Base-by-base conservation (phyloP, 2,888 invertebrate species). In the Limnephilus lunatus region DNA sequence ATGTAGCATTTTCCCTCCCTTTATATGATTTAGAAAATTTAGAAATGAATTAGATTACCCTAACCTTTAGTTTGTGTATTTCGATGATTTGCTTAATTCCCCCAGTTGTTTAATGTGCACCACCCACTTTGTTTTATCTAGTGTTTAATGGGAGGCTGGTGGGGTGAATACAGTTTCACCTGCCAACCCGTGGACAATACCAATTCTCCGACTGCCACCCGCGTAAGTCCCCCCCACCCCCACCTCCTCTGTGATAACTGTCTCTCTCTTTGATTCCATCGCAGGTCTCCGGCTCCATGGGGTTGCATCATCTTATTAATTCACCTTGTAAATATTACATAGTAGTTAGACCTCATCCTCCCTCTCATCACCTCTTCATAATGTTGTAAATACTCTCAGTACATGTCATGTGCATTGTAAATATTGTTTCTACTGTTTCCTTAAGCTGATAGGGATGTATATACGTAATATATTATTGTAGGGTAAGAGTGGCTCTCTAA, bases 111-210 rank as follows among this genome's bases (percentile, higher is more conserved):
- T 92, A 90, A 92, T 92, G 39, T 90, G 87, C 83, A 86, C 35
- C 48, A 11, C 80, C 92, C 94, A 94, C 94, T 94, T 94, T 94
- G 39, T 94, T 95, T 94, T 94, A 94, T 94, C 95, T 96, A 98
- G 98, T 97, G 98, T 96, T 97, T 98, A 96, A 97, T 98, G 97
- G 98, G 98, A 95, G 98, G 98, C 95, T 99, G 98, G 98, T 97
- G 98, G 97, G 97, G 97, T 95, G 97, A 98, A 95, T 99, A 99
- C 97, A 98, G 97, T 96, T 97, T 98, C 95, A 97, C 97, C 95
- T 99, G 99, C 96, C 98, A 99, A 96, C 98, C 98, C 93, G 98
- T 99, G 95, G 98, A 99, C 97, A 98, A 98, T 96, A 97, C 97
- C 94, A 97, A 97, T 95, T 97, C 97, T 95, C 97, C 98, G 94